Percentiles rank a stretch among this genome's conserved stretches.
phyloP scores from a whole-genome alignment of 2,888 invertebrate species.

The Himalopsyche anomala region DNA sequence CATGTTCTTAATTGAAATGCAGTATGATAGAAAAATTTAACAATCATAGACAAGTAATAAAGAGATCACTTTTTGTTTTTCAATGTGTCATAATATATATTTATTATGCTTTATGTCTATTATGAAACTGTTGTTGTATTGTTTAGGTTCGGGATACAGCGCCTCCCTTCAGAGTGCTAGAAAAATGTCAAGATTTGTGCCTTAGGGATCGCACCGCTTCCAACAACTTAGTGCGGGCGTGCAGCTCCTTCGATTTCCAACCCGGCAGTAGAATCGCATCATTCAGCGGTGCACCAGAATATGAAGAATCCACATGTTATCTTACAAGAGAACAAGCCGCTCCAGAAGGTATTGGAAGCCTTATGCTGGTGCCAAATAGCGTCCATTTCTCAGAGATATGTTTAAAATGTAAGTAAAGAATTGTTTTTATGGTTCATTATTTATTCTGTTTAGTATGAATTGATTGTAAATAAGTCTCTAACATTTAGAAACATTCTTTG shows the following conservation, averaged over 20 bases:
- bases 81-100: too few relatives aligned
- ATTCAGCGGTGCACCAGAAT: constrained; percentile 88
- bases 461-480: background rate
- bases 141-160: constrained; percentile 86
- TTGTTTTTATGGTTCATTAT: background rate
- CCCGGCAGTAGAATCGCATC: constrained; percentile 91
- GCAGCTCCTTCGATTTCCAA: constrained; percentile 93
- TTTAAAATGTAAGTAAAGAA: constrained; percentile 84
- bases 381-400: constrained; percentile 94
- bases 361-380: constrained; percentile 93
- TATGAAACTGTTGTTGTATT: constrained; percentile 14
- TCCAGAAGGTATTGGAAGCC: constrained; percentile 91
- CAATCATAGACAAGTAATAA: too few relatives aligned
- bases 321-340: constrained; percentile 90
- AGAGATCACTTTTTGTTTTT: too few relatives aligned
- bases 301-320: constrained; percentile 92
- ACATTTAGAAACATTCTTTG: too few relatives aligned
- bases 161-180: constrained; percentile 90
- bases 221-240: constrained; percentile 89
- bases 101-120: too few relatives aligned
- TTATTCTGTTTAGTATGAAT: background rate
- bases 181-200: constrained; percentile 92
- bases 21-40: too few relatives aligned
- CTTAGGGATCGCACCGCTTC: constrained; percentile 85
- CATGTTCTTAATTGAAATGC: too few relatives aligned